A percentile compares a stretch with the other conserved stretches of the same genome.
Evolutionary conservation across 53 echinoderm and acorn worm species (phyloP).

Genomic region (Holothuria scabra): DNA sequence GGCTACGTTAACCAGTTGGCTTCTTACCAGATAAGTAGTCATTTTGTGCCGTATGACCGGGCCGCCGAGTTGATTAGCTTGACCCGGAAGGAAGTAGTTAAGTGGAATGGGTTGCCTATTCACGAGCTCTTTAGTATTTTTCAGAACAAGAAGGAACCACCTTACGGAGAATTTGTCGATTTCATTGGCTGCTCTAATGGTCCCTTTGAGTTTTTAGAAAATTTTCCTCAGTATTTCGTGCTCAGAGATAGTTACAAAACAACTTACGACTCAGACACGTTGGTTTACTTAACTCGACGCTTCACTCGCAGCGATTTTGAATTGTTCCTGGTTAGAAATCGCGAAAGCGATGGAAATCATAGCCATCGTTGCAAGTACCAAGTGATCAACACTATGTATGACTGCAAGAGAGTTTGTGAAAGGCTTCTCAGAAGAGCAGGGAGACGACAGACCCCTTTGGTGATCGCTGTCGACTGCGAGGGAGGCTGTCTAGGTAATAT

Average conservation of each 20-base stretch:
- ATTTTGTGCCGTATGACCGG: neutral
- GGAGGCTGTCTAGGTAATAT: conserved; percentile 14
- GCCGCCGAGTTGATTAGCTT: conserved; percentile 17
- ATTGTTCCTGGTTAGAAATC: conserved; percentile 1
- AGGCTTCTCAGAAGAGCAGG: conserved; percentile 18
- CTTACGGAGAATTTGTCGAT: neutral
- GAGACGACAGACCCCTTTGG: conserved; percentile 6
- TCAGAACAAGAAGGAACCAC: neutral
- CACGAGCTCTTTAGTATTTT: neutral
- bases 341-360: neutral
- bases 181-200: neutral
- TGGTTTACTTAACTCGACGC: neutral
- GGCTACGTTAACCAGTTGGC: conserved; percentile 13
- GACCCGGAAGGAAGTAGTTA: neutral
- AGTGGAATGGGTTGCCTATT: conserved; percentile 29
- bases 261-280: neutral
- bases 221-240: conserved; percentile 8
- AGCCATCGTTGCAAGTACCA: neutral
- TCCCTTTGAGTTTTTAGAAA: neutral
- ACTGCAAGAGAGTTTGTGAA: conserved; percentile 5
- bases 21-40: neutral
- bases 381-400: neutral
- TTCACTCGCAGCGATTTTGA: conserved; percentile 7
- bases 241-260: neutral
- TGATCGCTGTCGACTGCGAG: conserved; percentile 24